A percentile compares a stretch with the other conserved stretches of the same genome.
These are phyloP conservation scores for Vireo altiloquus DNA, from an alignment of 2,113 vertebrate species.

Conservation along the genomic window DNA sequence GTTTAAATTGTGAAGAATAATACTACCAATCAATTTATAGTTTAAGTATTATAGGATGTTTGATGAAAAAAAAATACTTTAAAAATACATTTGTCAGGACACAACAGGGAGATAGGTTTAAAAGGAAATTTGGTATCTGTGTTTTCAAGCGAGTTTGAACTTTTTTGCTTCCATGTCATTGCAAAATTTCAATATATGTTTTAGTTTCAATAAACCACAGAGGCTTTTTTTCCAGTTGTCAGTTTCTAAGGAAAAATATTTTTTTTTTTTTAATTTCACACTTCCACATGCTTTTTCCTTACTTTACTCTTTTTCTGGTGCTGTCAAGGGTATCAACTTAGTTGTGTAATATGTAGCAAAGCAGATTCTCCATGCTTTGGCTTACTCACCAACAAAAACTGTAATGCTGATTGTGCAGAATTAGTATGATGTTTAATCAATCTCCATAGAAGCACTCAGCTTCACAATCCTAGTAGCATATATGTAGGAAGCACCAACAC, in stretches of 20 bases:
- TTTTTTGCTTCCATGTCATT: neutral
- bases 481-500: neutral
- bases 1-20: neutral
- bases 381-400: slow-evolving; percentile 11
- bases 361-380: slow-evolving; percentile 12
- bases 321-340: slow-evolving; percentile 12
- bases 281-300: neutral
- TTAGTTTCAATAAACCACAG: neutral
- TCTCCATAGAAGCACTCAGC: neutral
- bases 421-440: slow-evolving; percentile 6
- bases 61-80: neutral
- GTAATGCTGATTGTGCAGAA: slow-evolving; percentile 1
- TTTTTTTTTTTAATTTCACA: neutral
- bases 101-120: neutral
- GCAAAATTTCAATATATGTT: neutral
- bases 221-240: neutral
- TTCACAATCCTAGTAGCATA: neutral
- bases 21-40: neutral
- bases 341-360: neutral
- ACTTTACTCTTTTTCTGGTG: neutral
- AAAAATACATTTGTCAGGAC: neutral
- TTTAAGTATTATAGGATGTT: neutral
- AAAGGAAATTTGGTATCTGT: neutral
- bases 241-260: neutral
- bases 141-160: neutral